phyloP scores from a whole-genome alignment of 2,888 invertebrate genomes.

The Hypsopygia costalis region DNA sequence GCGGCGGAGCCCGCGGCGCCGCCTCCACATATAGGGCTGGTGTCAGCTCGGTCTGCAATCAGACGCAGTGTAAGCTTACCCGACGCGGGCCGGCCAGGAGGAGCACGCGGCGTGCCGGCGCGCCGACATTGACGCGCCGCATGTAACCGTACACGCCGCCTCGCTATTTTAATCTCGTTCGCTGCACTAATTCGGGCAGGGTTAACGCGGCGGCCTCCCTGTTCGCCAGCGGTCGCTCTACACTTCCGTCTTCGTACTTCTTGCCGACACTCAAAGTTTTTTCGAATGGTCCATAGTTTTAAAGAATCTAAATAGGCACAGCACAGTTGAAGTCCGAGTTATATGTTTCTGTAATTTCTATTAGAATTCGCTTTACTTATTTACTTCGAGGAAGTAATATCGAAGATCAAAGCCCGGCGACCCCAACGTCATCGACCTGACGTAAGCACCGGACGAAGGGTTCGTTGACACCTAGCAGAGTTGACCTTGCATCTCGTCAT shows the following conservation, averaged over 20 bases:
- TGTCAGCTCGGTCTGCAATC: slow-evolving; percentile 63
- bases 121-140: slow-evolving; percentile 73
- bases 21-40: slow-evolving; percentile 77
- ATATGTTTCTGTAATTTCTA: slow-evolving; percentile 17
- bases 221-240: slow-evolving; percentile 56
- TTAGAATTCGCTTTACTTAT: slow-evolving; percentile 7
- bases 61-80: slow-evolving; percentile 71
- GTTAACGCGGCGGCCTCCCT: slow-evolving; percentile 75
- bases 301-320: slow-evolving; percentile 19
- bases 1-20: slow-evolving; percentile 39
- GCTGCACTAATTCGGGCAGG: slow-evolving; percentile 80
- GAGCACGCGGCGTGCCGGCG: slow-evolving; percentile 48
- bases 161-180: slow-evolving; percentile 76
- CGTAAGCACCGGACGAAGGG: slow-evolving; percentile 65
- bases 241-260: slow-evolving; percentile 70
- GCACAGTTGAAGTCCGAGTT: slow-evolving; percentile 27
- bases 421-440: slow-evolving; percentile 74
- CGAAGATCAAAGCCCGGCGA: slow-evolving; percentile 36
- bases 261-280: slow-evolving; percentile 53
- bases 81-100: slow-evolving; percentile 52
- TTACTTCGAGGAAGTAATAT: slow-evolving; percentile 13
- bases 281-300: slow-evolving; percentile 24
- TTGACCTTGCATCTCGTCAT: slow-evolving; percentile 70
- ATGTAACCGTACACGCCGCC: slow-evolving; percentile 78
- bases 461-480: slow-evolving; percentile 72